These are phyloP conservation scores for Apodemus sylvaticus DNA, from an alignment of 2,113 vertebrate species.

Conservation along the genomic window DNA sequence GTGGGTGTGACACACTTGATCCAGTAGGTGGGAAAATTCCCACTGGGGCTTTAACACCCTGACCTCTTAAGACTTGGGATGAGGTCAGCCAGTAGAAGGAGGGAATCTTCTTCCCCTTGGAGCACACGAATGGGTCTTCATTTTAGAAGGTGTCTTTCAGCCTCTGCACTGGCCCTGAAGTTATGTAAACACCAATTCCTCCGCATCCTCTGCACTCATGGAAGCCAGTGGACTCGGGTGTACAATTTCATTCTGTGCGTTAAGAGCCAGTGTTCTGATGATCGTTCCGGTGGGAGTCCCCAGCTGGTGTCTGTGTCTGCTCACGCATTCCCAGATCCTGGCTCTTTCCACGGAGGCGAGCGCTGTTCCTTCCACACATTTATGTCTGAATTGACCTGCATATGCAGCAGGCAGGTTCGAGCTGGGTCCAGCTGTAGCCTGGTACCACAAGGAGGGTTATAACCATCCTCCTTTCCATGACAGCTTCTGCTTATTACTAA, in stretches of 20 bases:
- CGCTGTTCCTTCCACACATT: accelerated
- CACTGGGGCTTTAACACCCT: neutral
- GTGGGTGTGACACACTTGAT: neutral
- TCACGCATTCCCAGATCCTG: accelerated
- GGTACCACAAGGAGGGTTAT: accelerated
- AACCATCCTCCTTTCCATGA: neutral
- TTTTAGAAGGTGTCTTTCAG: neutral
- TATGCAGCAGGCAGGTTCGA: accelerated
- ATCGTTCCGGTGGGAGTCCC: neutral
- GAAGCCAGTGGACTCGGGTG: neutral
- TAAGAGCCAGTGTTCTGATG: neutral
- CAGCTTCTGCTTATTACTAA: neutral
- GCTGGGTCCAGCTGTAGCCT: accelerated
- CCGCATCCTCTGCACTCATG: neutral
- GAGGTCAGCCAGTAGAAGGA: neutral
- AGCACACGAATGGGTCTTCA: neutral
- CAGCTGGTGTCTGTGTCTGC: neutral
- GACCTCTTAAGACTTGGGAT: neutral
- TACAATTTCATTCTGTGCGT: neutral
- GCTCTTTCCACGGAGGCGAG: neutral
- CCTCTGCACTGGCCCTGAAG: neutral
- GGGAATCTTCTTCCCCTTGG: neutral
- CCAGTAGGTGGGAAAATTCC: neutral
- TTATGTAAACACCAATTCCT: neutral
- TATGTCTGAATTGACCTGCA: neutral